Percentiles rank a stretch among this genome's conserved stretches.
These are phyloP conservation scores for Ceraclea dissimilis DNA, from an alignment of 2,888 invertebrate species.

Conservation along the genomic window DNA sequence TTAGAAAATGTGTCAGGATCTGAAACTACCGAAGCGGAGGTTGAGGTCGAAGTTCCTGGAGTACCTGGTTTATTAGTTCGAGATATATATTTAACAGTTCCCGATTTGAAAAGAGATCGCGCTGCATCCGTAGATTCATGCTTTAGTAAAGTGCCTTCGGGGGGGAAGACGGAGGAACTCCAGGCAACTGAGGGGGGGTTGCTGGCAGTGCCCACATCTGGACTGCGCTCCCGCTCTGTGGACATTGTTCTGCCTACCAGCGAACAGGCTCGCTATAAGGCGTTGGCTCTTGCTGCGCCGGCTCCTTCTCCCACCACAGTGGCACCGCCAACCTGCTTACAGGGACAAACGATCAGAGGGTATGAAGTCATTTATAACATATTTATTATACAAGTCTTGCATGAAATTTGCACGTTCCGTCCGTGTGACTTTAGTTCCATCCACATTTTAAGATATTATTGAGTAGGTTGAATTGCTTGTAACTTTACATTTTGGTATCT, in stretches of 20 bases:
- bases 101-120: constrained; percentile 74
- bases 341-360: constrained; percentile 33
- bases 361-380: constrained; percentile 30
- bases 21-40: constrained; percentile 29
- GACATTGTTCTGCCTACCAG: constrained; percentile 83
- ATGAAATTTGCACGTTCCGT: no score
- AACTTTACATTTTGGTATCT: no score
- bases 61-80: constrained; percentile 48
- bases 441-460: no score
- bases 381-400: no score
- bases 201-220: constrained; percentile 64
- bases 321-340: constrained; percentile 16
- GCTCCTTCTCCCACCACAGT: constrained; percentile 28
- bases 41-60: constrained; percentile 30
- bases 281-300: constrained; percentile 62
- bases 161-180: constrained; percentile 63
- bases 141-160: constrained; percentile 69
- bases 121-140: constrained; percentile 85
- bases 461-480: no score
- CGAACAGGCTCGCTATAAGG: constrained; percentile 78
- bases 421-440: no score
- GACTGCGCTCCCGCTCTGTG: constrained; percentile 72
- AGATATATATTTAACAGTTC: constrained; percentile 72
- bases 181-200: constrained; percentile 53
- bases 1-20: constrained; percentile 62